Conservation (phyloP, 2,113 vertebrate genomes). For the Herpetotheres cachinnans region DNA sequence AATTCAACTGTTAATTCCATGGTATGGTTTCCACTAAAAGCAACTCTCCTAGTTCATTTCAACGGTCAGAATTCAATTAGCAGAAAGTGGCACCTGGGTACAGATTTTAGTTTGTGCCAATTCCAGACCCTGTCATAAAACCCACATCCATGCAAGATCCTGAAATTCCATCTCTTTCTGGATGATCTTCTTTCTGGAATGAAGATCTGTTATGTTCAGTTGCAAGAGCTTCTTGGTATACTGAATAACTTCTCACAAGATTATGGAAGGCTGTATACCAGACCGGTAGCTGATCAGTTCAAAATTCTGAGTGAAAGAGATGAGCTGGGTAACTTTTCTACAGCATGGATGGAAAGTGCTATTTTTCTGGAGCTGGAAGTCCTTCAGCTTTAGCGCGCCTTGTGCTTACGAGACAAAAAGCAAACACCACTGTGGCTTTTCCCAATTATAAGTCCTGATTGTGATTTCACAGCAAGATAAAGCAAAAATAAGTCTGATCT, state of each 20-base stretch:
- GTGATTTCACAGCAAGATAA: not conserved
- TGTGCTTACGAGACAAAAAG: not conserved
- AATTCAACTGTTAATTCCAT: not conserved
- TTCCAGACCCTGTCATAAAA: not conserved
- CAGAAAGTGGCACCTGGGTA: not conserved
- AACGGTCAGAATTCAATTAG: not conserved
- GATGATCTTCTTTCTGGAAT: not conserved
- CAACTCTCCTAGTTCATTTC: not conserved
- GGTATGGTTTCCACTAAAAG: not conserved
- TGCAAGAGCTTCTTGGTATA: not conserved
- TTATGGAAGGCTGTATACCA: accelerated
- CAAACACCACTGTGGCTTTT: not conserved
- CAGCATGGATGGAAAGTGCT: not conserved
- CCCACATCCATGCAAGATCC: not conserved
- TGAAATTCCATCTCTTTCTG: not conserved
- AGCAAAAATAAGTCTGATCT: not conserved
- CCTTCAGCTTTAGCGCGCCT: not conserved
- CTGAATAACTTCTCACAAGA: not conserved
- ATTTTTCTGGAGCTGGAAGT: not conserved
- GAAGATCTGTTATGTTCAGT: not conserved
- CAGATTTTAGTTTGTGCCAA: not conserved
- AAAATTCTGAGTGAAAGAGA: not conserved
- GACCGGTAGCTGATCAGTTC: not conserved
- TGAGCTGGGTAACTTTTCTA: not conserved
- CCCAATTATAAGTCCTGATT: not conserved